These are phyloP conservation scores for Meles meles DNA, from an alignment of 2,113 vertebrate genomes.

Conservation along the genomic window DNA sequence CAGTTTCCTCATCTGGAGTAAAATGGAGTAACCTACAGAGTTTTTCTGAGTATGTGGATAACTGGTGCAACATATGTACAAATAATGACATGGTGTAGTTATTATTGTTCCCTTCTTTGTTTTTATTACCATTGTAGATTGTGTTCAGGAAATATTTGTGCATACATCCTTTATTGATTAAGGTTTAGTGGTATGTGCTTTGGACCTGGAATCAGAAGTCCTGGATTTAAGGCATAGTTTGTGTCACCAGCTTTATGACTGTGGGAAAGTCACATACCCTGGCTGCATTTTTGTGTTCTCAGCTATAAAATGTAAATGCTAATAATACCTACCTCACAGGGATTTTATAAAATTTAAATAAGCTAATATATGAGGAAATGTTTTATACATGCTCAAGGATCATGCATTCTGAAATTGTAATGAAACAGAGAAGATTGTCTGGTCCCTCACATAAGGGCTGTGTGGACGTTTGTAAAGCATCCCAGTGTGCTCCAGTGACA, in stretches of 20 bases:
- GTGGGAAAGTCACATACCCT: neutral
- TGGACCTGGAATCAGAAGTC: neutral
- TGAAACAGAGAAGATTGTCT: neutral
- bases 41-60: neutral
- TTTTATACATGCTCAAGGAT: neutral
- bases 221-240: neutral
- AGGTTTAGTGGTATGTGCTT: neutral
- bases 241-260: neutral
- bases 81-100: neutral
- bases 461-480: neutral
- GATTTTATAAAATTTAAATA: constrained; percentile 22
- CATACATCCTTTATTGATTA: neutral
- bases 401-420: neutral
- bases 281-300: neutral
- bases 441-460: neutral
- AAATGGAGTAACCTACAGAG: neutral
- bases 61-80: neutral
- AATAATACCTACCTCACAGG: neutral
- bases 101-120: neutral
- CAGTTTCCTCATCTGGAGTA: constrained; percentile 6
- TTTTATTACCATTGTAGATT: neutral
- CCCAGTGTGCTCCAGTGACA: neutral
- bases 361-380: neutral
- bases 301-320: neutral
- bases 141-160: neutral